Percentiles rank a stretch among this genome's conserved stretches.
phyloP scores from a whole-genome alignment of 2,888 invertebrate species.

The Aelia acuminata region DNA sequence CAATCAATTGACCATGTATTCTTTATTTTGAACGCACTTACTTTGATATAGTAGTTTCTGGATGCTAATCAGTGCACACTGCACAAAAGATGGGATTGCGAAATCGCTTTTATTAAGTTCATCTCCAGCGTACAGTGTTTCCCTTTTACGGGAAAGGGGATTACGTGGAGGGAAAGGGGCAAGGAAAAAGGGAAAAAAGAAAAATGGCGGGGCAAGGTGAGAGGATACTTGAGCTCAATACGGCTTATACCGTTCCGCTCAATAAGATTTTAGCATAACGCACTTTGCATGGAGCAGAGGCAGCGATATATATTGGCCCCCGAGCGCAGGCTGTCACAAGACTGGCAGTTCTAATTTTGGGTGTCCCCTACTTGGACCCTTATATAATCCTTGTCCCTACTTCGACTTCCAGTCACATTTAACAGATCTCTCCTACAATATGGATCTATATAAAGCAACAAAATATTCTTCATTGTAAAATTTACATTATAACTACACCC shows the following conservation, averaged over 20 bases:
- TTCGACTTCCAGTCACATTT: constrained; percentile 28
- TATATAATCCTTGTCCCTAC: constrained; percentile 21
- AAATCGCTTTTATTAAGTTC: not conserved
- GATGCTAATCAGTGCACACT: not conserved
- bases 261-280: constrained; percentile 38
- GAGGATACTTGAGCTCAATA: constrained; percentile 23
- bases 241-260: constrained; percentile 36
- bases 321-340: not conserved
- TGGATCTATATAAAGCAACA: not conserved
- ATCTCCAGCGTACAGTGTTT: constrained; percentile 1
- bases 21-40: too few species aligned
- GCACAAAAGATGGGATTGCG: not conserved
- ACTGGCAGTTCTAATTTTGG: constrained; percentile 41
- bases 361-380: constrained; percentile 21
- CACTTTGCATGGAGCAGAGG: constrained; percentile 41
- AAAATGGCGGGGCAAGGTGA: constrained; percentile 5
- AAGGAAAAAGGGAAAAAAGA: not conserved
- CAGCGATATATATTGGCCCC: not conserved
- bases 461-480: not conserved
- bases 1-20: too few species aligned
- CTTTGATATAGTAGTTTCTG: not conserved
- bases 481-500: too few species aligned
- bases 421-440: not conserved
- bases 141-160: constrained; percentile 14
- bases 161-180: not conserved